Conservation (phyloP, 2,888 invertebrate species). For the Aphidoletes aphidimyza region DNA sequence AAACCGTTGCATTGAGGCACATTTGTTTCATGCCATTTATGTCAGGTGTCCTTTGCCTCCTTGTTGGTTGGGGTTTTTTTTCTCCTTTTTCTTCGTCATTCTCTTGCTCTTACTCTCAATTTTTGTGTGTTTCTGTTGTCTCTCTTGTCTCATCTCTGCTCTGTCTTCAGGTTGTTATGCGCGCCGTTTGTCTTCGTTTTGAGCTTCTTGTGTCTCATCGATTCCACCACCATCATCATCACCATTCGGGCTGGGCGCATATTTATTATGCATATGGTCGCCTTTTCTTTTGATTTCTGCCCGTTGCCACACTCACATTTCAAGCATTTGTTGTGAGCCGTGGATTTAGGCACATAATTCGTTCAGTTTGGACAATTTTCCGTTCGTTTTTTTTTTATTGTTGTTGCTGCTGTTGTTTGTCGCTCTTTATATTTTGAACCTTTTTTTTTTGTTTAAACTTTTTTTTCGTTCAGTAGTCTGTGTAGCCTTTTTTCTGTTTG, state of each 20-base stretch:
- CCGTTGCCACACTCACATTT: neutral
- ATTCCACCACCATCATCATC: neutral
- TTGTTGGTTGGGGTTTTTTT: neutral
- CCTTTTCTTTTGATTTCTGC: neutral
- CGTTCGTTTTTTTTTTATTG: neutral
- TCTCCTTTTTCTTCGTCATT: neutral
- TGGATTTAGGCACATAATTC: constrained; percentile 7
- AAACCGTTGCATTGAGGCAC: neutral
- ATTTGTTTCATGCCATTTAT: constrained; percentile 48
- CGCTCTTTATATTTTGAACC: neutral
- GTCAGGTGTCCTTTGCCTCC: constrained; percentile 50
- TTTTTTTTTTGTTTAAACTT: constrained; percentile 6
- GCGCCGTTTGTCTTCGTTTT: neutral
- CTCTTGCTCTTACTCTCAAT: neutral
- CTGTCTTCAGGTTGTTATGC: neutral
- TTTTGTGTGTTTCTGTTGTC: neutral
- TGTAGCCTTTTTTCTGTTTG: neutral
- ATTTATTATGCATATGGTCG: constrained; percentile 48
- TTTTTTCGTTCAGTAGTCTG: neutral
- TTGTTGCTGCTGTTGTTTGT: neutral
- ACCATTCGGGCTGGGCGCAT: constrained; percentile 22
- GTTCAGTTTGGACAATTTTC: constrained; percentile 44
- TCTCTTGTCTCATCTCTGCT: neutral
- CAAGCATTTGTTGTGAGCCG: neutral
- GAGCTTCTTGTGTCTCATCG: neutral